Evolutionary conservation across 2,888 invertebrate species (phyloP).

Genomic region (Stenchaetothrips biformis): DNA sequence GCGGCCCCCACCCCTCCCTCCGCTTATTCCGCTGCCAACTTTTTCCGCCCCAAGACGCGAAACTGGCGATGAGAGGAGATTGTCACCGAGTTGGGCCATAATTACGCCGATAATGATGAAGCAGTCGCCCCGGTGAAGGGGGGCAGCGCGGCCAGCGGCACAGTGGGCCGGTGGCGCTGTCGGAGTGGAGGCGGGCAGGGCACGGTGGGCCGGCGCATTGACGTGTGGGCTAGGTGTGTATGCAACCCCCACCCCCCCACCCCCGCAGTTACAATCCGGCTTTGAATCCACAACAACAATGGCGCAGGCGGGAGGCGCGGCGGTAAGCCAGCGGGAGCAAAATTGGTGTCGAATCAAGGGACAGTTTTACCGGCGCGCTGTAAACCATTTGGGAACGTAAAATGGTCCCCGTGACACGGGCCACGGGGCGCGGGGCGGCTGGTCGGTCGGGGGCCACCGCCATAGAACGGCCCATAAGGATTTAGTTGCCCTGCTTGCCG

Average conservation of each 20-base stretch:
- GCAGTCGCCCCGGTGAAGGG: not conserved
- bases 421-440: not conserved
- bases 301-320: not conserved
- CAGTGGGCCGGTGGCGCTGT: not conserved
- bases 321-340: not conserved
- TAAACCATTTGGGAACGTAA: not conserved
- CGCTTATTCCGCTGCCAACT: too few relatives aligned
- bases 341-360: slow-evolving; percentile 6
- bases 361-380: not conserved
- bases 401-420: not conserved
- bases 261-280: not conserved
- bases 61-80: not conserved
- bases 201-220: not conserved
- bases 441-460: not conserved
- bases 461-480: not conserved
- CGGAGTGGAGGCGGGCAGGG: not conserved
- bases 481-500: not conserved
- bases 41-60: too few relatives aligned
- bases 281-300: not conserved
- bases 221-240: not conserved
- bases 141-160: not conserved
- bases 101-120: too few relatives aligned
- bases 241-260: not conserved
- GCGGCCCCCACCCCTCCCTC: too few relatives aligned
- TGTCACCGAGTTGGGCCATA: not conserved